Conservation (phyloP, 2,888 invertebrate species). For the Epirrhoe tristata region DNA sequence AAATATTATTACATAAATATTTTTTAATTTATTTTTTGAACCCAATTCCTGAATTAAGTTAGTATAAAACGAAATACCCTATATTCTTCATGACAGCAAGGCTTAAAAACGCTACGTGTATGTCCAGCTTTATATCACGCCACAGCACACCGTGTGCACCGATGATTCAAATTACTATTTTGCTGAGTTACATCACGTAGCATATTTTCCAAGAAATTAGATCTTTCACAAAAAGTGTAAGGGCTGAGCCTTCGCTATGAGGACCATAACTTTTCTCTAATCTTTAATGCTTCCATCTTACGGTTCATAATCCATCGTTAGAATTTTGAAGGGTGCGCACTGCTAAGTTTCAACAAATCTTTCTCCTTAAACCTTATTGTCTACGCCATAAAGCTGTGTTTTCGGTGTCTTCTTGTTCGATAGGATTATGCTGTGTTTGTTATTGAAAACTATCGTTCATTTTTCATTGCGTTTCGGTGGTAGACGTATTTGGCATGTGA, state of each 20-base stretch:
- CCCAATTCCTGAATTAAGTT: no score
- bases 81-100: no score
- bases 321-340: slow-evolving; percentile 42
- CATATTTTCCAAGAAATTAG: slow-evolving; percentile 77
- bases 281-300: slow-evolving; percentile 12
- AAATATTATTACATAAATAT: no score
- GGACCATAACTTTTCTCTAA: background rate
- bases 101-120: slow-evolving; percentile 16
- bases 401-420: background rate
- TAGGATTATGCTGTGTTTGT: slow-evolving; percentile 28
- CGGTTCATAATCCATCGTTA: slow-evolving; percentile 15
- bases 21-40: no score
- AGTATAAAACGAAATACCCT: no score
- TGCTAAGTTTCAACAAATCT: slow-evolving; percentile 34
- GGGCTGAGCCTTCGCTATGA: slow-evolving; percentile 47
- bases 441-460: slow-evolving; percentile 57
- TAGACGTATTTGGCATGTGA: slow-evolving; percentile 54
- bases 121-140: slow-evolving; percentile 44
- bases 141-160: slow-evolving; percentile 42
- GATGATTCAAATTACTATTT: slow-evolving; percentile 74
- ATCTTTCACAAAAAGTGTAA: slow-evolving; percentile 61
- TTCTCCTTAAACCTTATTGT: slow-evolving; percentile 6
- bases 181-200: slow-evolving; percentile 74
- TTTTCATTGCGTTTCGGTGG: slow-evolving; percentile 61
- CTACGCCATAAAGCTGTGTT: background rate